Percentiles rank a stretch among this genome's conserved stretches.
Conservation (phyloP, 2,888 invertebrate species). For the Scrobipalpa costella region DNA sequence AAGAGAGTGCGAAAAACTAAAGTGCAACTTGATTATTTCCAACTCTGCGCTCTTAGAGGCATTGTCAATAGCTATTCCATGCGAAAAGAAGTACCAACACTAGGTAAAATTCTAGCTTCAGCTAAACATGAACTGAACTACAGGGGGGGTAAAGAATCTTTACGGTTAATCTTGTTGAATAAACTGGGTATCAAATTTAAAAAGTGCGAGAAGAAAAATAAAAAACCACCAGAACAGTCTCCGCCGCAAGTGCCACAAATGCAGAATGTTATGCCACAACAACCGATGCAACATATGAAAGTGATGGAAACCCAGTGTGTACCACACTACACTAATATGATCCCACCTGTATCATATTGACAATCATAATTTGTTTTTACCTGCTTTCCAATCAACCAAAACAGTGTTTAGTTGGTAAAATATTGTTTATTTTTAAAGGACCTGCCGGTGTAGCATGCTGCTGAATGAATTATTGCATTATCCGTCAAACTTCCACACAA, state of each 20-base stretch:
- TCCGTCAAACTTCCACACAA: too few relatives aligned
- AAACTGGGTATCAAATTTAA: constrained; percentile 75
- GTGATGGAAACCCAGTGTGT: constrained; percentile 67
- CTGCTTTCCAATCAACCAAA: not conserved
- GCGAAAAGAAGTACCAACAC: constrained; percentile 70
- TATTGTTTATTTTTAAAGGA: too few relatives aligned
- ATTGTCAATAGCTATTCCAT: constrained; percentile 70
- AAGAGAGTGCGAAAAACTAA: constrained; percentile 72
- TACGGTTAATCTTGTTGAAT: constrained; percentile 69
- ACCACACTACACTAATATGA: constrained; percentile 58
- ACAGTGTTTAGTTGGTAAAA: not conserved
- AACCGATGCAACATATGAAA: constrained; percentile 49
- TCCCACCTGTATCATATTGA: constrained; percentile 69
- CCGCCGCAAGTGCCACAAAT: constrained; percentile 42
- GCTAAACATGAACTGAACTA: constrained; percentile 71
- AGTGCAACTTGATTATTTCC: constrained; percentile 72
- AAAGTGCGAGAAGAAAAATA: constrained; percentile 74
- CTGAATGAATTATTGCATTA: too few relatives aligned
- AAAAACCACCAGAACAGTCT: constrained; percentile 59
- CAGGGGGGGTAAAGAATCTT: constrained; percentile 69
- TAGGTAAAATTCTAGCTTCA: constrained; percentile 70
- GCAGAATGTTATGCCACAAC: constrained; percentile 45
- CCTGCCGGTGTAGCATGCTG: too few relatives aligned
- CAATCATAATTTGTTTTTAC: constrained; percentile 20
- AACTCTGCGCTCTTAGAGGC: constrained; percentile 66